These are phyloP conservation scores for Lissocephala sabroskyi DNA, from an alignment of 2,888 invertebrate species.

Conservation along the genomic window DNA sequence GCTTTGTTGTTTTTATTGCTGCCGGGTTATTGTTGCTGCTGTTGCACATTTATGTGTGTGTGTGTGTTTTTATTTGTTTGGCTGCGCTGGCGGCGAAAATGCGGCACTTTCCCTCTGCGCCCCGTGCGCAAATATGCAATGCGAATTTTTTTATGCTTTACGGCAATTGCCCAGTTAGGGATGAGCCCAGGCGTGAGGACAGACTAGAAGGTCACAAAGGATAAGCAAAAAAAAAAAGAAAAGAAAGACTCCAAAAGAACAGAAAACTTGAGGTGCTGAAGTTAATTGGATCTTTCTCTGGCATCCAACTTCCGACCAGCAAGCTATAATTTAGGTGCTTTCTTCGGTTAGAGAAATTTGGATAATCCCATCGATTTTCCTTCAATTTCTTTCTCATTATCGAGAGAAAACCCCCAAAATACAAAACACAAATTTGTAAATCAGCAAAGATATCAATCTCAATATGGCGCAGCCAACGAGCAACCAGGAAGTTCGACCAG, in stretches of 20 bases:
- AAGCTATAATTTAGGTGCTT: not conserved
- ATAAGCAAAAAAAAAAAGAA: too few species aligned
- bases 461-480: not conserved
- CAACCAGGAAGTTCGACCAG: too few species aligned
- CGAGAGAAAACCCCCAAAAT: not conserved
- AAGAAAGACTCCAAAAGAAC: too few species aligned
- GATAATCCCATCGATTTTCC: too few species aligned
- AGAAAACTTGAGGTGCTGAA: too few species aligned
- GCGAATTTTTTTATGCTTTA: too few species aligned
- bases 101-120: conserved; percentile 36
- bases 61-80: conserved; percentile 21
- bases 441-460: conserved; percentile 42
- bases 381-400: too few species aligned
- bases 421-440: conserved; percentile 29
- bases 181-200: too few species aligned
- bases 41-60: conserved; percentile 17
- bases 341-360: too few species aligned
- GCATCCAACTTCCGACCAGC: not conserved
- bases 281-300: too few species aligned
- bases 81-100: conserved; percentile 46
- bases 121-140: conserved; percentile 12
- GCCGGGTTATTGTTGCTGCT: conserved; percentile 7
- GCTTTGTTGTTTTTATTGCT: conserved; percentile 18
- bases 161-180: too few species aligned
- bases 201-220: too few species aligned